Conservation (phyloP, 1,140 invertebrate species). For the Drosophila tsacasi region DNA sequence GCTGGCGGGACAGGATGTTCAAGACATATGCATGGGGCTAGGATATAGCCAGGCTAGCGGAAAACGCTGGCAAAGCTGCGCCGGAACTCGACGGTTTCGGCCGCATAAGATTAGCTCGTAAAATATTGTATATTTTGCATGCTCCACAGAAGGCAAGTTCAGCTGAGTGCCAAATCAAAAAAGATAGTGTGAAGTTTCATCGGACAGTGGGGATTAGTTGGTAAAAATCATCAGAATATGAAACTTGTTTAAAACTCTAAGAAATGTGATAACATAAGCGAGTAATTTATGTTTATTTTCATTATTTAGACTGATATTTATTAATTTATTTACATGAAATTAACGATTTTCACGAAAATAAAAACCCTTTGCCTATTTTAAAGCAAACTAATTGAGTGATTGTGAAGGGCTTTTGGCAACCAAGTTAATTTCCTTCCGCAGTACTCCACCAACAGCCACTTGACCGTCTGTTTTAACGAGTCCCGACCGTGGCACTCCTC, state of each 20-base stretch:
- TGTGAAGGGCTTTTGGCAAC: neutral
- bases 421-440: conserved; percentile 22
- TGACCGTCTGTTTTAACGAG: conserved; percentile 41
- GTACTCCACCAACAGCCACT: conserved; percentile 20
- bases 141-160: conserved; percentile 44
- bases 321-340: too few species aligned
- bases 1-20: conserved; percentile 39
- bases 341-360: neutral
- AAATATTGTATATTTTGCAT: conserved; percentile 71
- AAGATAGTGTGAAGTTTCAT: conserved; percentile 29
- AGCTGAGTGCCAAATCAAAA: conserved; percentile 47
- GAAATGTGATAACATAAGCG: too few species aligned
- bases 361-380: neutral
- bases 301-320: neutral
- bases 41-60: conserved; percentile 46
- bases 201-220: conserved; percentile 33
- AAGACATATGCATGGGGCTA: conserved; percentile 66
- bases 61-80: conserved; percentile 73
- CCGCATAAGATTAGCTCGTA: conserved; percentile 70
- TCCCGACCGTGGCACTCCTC: conserved; percentile 51
- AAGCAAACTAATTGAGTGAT: neutral
- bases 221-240: neutral
- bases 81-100: conserved; percentile 68
- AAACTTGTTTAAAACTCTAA: too few species aligned
- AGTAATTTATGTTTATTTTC: neutral